Conservation (phyloP, 2,113 vertebrate species). For the Todiramphus saurophagus region DNA sequence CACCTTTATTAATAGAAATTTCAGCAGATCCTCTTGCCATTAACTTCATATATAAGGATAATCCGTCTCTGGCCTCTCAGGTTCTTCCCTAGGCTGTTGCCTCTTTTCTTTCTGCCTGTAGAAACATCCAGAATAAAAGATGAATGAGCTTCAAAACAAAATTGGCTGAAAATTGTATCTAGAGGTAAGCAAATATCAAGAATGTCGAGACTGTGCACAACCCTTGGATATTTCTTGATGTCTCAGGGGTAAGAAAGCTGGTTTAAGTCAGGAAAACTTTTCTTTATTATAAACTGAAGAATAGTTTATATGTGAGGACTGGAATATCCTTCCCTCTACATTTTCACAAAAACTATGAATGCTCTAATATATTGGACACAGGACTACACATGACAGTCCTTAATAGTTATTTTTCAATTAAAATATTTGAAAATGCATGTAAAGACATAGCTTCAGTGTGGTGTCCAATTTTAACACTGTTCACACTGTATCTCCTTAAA, state of each 20-base stretch:
- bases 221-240: not conserved
- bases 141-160: not conserved
- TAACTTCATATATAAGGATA: not conserved
- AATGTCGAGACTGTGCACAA: not conserved
- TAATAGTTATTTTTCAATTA: not conserved
- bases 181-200: not conserved
- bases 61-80: not conserved
- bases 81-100: constrained; percentile 49
- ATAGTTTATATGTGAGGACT: not conserved
- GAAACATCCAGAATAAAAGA: constrained; percentile 22
- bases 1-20: constrained; percentile 56
- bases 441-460: not conserved
- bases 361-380: not conserved
- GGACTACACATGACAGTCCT: not conserved
- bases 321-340: not conserved
- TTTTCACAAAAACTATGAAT: not conserved
- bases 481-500: not conserved
- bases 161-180: not conserved
- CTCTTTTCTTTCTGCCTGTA: constrained; percentile 45
- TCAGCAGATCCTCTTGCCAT: constrained; percentile 43
- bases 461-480: not conserved
- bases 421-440: not conserved
- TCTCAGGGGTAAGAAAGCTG: not conserved
- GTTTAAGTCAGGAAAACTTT: not conserved
- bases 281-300: not conserved